Evolutionary conservation across 92 coral and sea anemone genomes (phyloP), one percentile per base, ranked within the genome.

Genomic region (Pocillopora meandrina): DNA sequence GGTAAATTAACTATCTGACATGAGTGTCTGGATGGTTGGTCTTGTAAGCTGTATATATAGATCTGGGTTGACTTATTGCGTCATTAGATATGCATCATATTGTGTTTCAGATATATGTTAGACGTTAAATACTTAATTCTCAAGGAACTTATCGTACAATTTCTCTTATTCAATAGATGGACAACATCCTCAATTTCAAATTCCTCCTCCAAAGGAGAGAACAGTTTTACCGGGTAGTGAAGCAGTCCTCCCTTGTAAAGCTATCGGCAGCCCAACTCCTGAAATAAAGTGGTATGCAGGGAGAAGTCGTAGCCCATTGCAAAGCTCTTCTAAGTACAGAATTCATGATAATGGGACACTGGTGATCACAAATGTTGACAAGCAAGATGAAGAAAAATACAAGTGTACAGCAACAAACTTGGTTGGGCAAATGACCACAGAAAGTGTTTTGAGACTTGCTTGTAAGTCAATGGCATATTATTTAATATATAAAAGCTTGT

Each of bases 221-320:
- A 71, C 55, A 34, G 88, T 85, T 49, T 35, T 36, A 78, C 31
- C 84, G n/a, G 88, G 87, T 10, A 81, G 73, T 3, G 61, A 77
- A 10, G 57, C 75, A 17, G 21, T 68, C 15, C 60, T 96, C 6
- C 61, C 78, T 6, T 96, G 98, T 74, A 74, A 82, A 72, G 98
- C 98, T n/a, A 61, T 79, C 18, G 98, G 98, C 11, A 87, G 76
- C 26, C 98, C 98, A 15, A 15, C 55, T 56, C 98, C 98, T 9
- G 58, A 62, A 10, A 88, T 94, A 1, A 71, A 76, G 62, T 96
- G 98, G 98, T 87, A 81, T 74, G 69, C 63, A 71, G 89, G 59
- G 9, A 60, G 36, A 17, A 72, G 42, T n/a, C 20, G 9, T 5
- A 55, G 8, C 17, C 65, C 91, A 20, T 73, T 94, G 65, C 73